These are phyloP conservation scores for Ganaspis brasiliensis DNA, from an alignment of 2,888 invertebrate genomes.

Conservation along the genomic window DNA sequence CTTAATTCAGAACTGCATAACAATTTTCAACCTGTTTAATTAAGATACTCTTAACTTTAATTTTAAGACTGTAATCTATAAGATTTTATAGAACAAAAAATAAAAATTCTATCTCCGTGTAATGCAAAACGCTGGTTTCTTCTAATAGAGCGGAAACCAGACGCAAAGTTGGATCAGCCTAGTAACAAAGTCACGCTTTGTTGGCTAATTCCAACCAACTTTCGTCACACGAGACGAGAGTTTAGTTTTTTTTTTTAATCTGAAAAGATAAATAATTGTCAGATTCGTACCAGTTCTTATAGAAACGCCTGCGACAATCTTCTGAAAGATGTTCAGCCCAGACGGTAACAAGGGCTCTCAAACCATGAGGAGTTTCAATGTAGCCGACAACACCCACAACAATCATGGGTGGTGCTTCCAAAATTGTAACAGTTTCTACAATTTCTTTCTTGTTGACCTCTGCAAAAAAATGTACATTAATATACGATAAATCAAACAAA, in stretches of 20 bases:
- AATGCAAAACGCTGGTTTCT: conserved; percentile 76
- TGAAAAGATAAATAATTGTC: neutral
- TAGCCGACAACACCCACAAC: conserved; percentile 99
- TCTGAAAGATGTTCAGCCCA: conserved; percentile 99
- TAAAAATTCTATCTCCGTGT: too few relatives aligned
- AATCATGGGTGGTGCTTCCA: conserved; percentile 99
- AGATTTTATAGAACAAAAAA: too few relatives aligned
- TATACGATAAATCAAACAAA: too few relatives aligned
- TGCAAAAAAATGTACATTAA: conserved; percentile 81
- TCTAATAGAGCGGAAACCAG: conserved; percentile 78
- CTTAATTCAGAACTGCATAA: too few relatives aligned
- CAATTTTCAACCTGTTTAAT: too few relatives aligned
- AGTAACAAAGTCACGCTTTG: conserved; percentile 58
- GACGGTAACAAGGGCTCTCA: conserved; percentile 96
- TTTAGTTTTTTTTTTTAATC: conserved; percentile 57
- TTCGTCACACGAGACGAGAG: conserved; percentile 80
- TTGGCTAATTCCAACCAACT: conserved; percentile 73
- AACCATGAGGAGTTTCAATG: conserved; percentile 98
- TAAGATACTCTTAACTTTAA: too few relatives aligned
- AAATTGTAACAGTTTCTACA: conserved; percentile 98
- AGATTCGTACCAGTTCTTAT: conserved; percentile 96
- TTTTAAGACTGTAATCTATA: too few relatives aligned
- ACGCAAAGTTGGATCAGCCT: conserved; percentile 74
- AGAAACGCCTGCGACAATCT: conserved; percentile 99
- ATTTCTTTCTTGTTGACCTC: conserved; percentile 99